Base-by-base conservation (phyloP, 30 jellyfish, hydroid and myxozoan species). In the Morbakka virulenta region DNA sequence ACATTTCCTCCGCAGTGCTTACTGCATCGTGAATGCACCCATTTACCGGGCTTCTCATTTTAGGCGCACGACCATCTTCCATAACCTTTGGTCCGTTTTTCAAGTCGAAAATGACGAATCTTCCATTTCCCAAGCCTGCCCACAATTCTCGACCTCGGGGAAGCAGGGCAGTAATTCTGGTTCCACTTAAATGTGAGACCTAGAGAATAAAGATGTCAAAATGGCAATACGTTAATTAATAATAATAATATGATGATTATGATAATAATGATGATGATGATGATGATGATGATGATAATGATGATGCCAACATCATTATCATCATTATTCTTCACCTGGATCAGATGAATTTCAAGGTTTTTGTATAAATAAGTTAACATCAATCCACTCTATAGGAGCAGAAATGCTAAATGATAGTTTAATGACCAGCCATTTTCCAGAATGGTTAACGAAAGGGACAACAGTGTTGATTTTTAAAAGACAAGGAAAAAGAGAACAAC, bases 101-200 rank as follows among this genome's bases (percentile, higher is more conserved):
- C 14, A 92, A 78, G 48, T 85, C 95, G 51, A 76, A 77, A 27
- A 84, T 92, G 28, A 92, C 77, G 72, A 92, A 92, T 26, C 96
- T 85, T 29, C 98, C 98, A 64, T 84, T 84, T 72, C 98, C 95
- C n/a, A 79, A 88, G 50, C 96, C 98, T 26, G 81, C 81, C 98
- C 98, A 92, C 1, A 81, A 80, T 52, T 92, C 95, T 69, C 76
- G 74, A 4, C 81, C 72, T 32, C 90, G 26, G 21, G 89, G 87
- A 30, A 85, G 28, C 4, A 92, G 4, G 26, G 96, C 79, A 2
- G 98, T 92, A 41, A 91, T 83, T 53, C 97, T 62, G 1, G 89
- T 74, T 64, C 87, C 63, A 76, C 69, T 81, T 50, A 68, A 30
- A 70, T 81, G 93, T 1, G 93, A 81, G 13, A 81, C 72, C 93